phyloP scores from a whole-genome alignment of 2,113 vertebrate species.

The Chrysochloris asiatica region DNA sequence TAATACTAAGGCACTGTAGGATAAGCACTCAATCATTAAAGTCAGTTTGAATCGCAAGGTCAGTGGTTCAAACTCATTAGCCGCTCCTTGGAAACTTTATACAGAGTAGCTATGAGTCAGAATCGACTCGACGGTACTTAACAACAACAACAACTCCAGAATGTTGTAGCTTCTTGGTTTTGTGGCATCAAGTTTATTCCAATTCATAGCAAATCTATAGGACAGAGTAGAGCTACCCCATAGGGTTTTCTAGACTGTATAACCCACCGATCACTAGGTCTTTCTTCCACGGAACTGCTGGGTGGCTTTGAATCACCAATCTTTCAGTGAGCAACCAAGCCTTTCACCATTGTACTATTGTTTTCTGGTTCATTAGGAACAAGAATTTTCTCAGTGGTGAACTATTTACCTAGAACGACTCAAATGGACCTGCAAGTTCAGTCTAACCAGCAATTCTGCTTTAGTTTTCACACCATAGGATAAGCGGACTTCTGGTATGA shows the following conservation, averaged over 20 bases:
- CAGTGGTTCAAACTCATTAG: too few species aligned
- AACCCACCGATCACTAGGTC: background rate
- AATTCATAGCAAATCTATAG: background rate
- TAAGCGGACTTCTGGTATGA: too few species aligned
- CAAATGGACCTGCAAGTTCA: background rate
- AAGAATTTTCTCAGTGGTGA: background rate
- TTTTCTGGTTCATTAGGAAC: background rate
- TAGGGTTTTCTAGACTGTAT: background rate
- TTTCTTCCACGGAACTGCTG: background rate
- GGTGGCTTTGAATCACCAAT: background rate
- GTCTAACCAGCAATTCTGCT: background rate
- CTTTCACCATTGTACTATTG: too few species aligned
- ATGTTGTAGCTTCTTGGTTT: too few species aligned
- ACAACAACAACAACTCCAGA: too few species aligned
- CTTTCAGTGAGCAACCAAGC: background rate
- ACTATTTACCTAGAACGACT: background rate
- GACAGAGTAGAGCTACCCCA: background rate
- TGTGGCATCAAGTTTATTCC: background rate
- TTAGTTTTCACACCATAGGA: too few species aligned
- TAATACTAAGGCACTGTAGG: too few species aligned
- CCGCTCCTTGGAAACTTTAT: too few species aligned
- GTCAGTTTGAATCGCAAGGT: too few species aligned
- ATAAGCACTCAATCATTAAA: too few species aligned
- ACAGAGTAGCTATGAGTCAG: too few species aligned
- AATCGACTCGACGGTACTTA: too few species aligned